These are phyloP conservation scores for Tipula vernalis DNA, from an alignment of 2,888 invertebrate species.

Conservation along the genomic window DNA sequence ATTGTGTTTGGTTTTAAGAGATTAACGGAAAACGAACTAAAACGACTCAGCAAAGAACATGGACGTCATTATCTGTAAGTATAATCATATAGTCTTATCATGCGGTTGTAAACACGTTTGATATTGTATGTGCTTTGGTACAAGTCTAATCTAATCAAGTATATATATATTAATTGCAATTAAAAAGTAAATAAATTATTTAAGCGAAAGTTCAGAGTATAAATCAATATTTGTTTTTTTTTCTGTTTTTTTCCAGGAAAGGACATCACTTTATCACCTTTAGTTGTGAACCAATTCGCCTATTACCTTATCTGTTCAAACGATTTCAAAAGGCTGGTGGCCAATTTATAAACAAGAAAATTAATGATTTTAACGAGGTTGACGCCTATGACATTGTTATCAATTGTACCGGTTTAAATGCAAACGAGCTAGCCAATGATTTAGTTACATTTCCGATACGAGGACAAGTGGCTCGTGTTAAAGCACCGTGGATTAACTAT, in stretches of 20 bases:
- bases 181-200: neutral
- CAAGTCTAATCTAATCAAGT: neutral
- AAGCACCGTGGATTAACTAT: constrained; percentile 53
- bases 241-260: constrained; percentile 37
- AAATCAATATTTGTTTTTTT: neutral
- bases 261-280: constrained; percentile 55
- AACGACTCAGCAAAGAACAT: constrained; percentile 28
- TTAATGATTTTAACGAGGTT: constrained; percentile 41
- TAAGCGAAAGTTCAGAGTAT: neutral
- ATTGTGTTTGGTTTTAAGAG: constrained; percentile 35
- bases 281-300: constrained; percentile 47
- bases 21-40: constrained; percentile 28
- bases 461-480: constrained; percentile 59
- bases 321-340: constrained; percentile 50
- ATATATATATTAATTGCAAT: no score
- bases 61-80: constrained; percentile 33
- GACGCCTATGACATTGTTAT: constrained; percentile 52
- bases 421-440: constrained; percentile 50
- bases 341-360: constrained; percentile 36
- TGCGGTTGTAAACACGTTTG: neutral
- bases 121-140: neutral
- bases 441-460: constrained; percentile 48
- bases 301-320: constrained; percentile 54
- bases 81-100: neutral
- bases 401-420: constrained; percentile 65